Base-by-base conservation (phyloP, 2,888 invertebrate species). In the Tetrapedia diversipes region DNA sequence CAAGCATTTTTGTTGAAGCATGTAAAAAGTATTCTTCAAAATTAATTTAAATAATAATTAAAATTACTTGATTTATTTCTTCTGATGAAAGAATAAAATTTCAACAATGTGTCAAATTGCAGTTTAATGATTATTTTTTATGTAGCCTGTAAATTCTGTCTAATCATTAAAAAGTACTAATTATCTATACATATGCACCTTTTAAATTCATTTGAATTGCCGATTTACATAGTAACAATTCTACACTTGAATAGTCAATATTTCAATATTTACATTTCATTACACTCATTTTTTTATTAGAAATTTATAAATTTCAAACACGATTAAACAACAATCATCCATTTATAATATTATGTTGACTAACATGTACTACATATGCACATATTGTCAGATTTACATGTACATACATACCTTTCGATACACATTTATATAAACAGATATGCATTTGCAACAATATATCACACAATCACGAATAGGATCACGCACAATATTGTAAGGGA, bases 351-450 rank as follows among this genome's bases (percentile, higher is more conserved):
- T 45, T 29, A 65, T 1, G 1, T 45, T 45, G 27, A 6, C 14
- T 29, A 45, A 47, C 29, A 16, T 16, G 27, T 45, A 49, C 34
- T 29, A 37, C 22, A 29, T 16, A 37, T 11, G 19, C 7, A 65
- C 27, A 45, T 34, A 65, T 53, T 54, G 32, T 19, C 53, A 47
- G 11, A 41, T 56, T 54, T 32, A 47, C n/a, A 51, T 34, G 41
- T 43, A 24, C 27, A 74, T 75, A 75, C 75, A 16, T 74, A 73
- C 75, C 75, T 74, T 59, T 22, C 6, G 32, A 53, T 11, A 47
- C 45, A 47, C 65, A 60, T 53, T 39, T 24, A 34, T 24, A 59
- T 51, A 11, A 27, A 19, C 45, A 47, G 19, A 41, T 45, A 63
- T 57, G 49, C 41, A 53, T 53, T 59, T 39, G 39, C 10, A 45